Percentiles rank a stretch among this genome's conserved stretches.
These are phyloP conservation scores for Heliconius sara DNA, from an alignment of 2,888 invertebrate genomes.

Conservation along the genomic window DNA sequence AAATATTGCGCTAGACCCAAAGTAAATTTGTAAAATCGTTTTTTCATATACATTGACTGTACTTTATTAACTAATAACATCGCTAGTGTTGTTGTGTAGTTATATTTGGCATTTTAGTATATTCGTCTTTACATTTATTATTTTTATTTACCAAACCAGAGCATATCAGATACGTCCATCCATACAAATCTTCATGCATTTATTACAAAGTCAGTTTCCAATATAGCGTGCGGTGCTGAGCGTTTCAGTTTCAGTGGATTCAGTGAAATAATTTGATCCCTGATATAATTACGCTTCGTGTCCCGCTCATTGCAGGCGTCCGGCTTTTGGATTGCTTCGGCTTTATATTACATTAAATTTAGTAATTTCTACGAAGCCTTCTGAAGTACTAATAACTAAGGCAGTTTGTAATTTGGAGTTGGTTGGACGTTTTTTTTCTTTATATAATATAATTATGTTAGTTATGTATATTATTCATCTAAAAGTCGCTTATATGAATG, in stretches of 20 bases:
- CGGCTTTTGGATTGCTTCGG: background rate
- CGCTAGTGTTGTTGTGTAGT: no score
- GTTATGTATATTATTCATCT: no score
- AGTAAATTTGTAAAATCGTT: no score
- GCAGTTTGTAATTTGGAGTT: background rate
- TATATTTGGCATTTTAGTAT: no score
- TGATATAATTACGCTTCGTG: constrained; percentile 27
- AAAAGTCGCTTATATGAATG: no score
- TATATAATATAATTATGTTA: background rate
- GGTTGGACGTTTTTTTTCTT: background rate
- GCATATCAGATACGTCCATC: background rate
- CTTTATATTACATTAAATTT: constrained; percentile 4
- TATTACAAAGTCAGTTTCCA: constrained; percentile 22
- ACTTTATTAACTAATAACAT: no score
- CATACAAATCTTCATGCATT: background rate
- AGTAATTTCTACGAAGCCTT: background rate
- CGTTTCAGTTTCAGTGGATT: constrained; percentile 18
- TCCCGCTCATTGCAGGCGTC: constrained; percentile 15
- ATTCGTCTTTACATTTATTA: no score
- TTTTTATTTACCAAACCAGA: background rate
- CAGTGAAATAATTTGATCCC: constrained; percentile 22
- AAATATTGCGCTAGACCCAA: no score
- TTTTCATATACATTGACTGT: no score
- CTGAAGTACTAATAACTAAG: background rate
- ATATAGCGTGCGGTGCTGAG: constrained; percentile 6